Conservation (phyloP, 2,888 invertebrate genomes). For the Melikaiella ostensackeni region DNA sequence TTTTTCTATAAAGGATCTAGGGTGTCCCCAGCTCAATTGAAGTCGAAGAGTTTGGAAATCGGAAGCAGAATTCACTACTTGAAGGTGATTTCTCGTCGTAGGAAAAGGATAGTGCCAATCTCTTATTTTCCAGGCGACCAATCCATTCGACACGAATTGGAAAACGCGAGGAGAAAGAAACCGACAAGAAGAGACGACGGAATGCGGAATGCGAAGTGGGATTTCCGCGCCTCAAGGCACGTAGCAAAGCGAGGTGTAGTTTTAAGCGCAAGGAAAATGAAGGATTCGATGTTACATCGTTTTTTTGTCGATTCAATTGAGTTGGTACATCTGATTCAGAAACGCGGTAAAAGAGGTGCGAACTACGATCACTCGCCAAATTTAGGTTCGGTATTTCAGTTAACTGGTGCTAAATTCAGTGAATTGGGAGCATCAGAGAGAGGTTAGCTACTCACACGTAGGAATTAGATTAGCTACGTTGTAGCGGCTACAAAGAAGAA, state of each 20-base stretch:
- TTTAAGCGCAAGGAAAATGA: constrained; percentile 29
- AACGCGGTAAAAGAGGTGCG: constrained; percentile 42
- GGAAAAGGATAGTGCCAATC: constrained; percentile 50
- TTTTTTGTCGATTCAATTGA: constrained; percentile 19
- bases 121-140: constrained; percentile 67
- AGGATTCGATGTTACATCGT: constrained; percentile 2
- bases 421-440: constrained; percentile 59
- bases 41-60: constrained; percentile 6
- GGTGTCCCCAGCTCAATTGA: background rate
- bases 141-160: constrained; percentile 63
- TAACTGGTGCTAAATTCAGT: constrained; percentile 65
- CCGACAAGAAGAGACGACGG: constrained; percentile 46
- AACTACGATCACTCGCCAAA: constrained; percentile 53
- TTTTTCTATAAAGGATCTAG: background rate
- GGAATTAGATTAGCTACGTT: constrained; percentile 71
- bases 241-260: constrained; percentile 1
- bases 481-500: constrained; percentile 62
- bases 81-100: constrained; percentile 21
- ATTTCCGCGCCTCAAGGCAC: constrained; percentile 30
- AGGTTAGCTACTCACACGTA: constrained; percentile 58
- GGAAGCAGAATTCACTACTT: background rate
- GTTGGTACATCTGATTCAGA: constrained; percentile 16
- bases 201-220: constrained; percentile 25
- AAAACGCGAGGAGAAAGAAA: constrained; percentile 63
- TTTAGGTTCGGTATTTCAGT: constrained; percentile 60